phyloP scores from a whole-genome alignment of 2,113 vertebrate genomes.

The Loxodonta africana region DNA sequence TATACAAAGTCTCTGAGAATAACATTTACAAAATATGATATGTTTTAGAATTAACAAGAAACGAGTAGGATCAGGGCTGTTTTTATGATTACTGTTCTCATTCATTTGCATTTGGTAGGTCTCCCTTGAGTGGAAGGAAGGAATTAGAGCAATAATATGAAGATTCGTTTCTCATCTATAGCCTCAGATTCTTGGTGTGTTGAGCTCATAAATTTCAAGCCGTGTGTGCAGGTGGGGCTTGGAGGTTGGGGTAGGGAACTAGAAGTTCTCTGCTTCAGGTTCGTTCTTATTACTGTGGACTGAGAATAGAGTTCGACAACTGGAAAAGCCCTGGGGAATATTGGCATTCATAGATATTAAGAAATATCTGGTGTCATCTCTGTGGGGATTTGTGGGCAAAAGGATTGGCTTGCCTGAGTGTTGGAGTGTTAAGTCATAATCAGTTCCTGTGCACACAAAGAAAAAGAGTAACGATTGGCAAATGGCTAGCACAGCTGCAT shows the following conservation, averaged over 20 bases:
- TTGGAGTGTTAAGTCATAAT: slow-evolving; percentile 72
- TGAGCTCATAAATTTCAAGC: neutral
- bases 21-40: neutral
- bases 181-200: neutral
- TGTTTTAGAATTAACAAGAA: neutral
- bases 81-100: neutral
- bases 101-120: neutral
- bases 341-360: neutral
- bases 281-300: neutral
- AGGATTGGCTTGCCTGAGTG: slow-evolving; percentile 54
- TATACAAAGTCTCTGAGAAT: neutral
- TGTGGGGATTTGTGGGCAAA: slow-evolving; percentile 27
- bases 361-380: slow-evolving; percentile 12
- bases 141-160: neutral
- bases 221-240: neutral
- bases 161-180: neutral
- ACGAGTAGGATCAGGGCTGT: neutral
- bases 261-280: neutral
- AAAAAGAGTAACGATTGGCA: slow-evolving; percentile 73
- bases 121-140: neutral
- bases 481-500: slow-evolving; percentile 84
- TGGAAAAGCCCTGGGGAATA: neutral
- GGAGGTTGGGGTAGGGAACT: neutral
- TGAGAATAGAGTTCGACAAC: neutral
- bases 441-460: slow-evolving; percentile 22